A percentile compares a stretch with the other conserved stretches of the same genome.
phyloP scores from a whole-genome alignment of 2,113 vertebrate genomes.

The Platycercus adscitus region DNA sequence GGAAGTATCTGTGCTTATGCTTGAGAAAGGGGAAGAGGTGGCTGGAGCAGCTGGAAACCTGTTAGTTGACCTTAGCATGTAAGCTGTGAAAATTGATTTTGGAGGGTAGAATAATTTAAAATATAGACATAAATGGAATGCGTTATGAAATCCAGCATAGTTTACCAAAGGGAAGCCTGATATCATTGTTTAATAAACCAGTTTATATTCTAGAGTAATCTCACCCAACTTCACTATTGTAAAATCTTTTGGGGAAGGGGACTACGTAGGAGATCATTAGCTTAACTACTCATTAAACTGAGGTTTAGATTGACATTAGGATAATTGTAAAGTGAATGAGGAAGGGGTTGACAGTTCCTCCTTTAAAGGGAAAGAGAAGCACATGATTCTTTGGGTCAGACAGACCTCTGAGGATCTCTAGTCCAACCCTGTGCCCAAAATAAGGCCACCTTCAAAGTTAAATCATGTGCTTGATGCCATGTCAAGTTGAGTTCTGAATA shows the following conservation, averaged over 20 bases:
- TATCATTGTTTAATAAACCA: neutral
- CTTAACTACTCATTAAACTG: neutral
- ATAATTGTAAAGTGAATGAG: neutral
- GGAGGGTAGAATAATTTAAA: neutral
- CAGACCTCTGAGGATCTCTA: neutral
- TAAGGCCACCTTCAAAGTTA: neutral
- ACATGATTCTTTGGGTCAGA: neutral
- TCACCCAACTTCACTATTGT: neutral
- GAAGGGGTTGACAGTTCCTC: neutral
- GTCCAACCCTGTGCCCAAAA: neutral
- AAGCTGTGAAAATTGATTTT: neutral
- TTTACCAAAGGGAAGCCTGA: neutral
- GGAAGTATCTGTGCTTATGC: neutral
- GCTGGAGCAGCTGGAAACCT: neutral
- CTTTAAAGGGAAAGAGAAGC: neutral
- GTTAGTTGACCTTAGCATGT: neutral
- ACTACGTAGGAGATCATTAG: neutral
- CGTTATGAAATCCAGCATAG: neutral
- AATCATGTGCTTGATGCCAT: neutral
- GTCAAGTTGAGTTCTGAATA: neutral
- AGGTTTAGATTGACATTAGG: neutral
- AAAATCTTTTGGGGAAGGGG: neutral
- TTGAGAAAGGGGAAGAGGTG: neutral
- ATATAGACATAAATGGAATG: neutral
- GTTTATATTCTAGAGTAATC: neutral